Evolutionary conservation across 2,888 invertebrate genomes (phyloP).

Genomic region (Matsumyia berberina): DNA sequence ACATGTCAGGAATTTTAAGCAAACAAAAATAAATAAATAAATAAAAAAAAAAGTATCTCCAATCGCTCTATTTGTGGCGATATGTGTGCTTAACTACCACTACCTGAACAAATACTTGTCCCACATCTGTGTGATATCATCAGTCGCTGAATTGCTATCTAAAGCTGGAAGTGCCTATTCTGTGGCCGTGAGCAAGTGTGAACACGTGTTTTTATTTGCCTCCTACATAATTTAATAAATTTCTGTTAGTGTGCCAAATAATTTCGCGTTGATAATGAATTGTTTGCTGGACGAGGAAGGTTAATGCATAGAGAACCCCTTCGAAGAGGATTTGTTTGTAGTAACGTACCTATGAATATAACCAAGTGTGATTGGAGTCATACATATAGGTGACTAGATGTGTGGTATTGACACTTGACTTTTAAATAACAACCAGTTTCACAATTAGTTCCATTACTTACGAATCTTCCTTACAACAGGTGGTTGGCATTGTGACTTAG

Average conservation of each 20-base stretch:
- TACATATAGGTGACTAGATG: no score
- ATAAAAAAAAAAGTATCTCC: neutral
- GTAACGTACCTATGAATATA: no score
- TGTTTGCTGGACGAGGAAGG: slow-evolving; percentile 10
- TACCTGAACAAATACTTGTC: slow-evolving; percentile 11
- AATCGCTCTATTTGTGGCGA: slow-evolving; percentile 31
- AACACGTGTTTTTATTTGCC: slow-evolving; percentile 42
- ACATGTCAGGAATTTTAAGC: slow-evolving; percentile 3
- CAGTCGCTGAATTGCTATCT: neutral
- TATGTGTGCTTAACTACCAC: slow-evolving; percentile 6
- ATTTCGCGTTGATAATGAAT: slow-evolving; percentile 25
- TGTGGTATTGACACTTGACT: no score
- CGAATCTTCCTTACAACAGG: no score
- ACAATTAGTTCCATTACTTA: no score
- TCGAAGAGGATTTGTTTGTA: neutral
- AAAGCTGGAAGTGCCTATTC: neutral
- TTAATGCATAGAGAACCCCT: neutral
- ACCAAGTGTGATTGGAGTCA: no score
- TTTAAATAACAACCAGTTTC: no score
- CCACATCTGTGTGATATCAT: slow-evolving; percentile 25
- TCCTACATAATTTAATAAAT: slow-evolving; percentile 34
- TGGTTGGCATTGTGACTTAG: no score
- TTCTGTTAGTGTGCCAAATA: slow-evolving; percentile 23
- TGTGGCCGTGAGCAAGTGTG: slow-evolving; percentile 21
- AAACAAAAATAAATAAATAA: slow-evolving; percentile 4